Evolutionary conservation across 2,797 vertebrate genomes (phyloP), one percentile per base, ranked within the genome.

Genomic region (Borostomias antarcticus): DNA sequence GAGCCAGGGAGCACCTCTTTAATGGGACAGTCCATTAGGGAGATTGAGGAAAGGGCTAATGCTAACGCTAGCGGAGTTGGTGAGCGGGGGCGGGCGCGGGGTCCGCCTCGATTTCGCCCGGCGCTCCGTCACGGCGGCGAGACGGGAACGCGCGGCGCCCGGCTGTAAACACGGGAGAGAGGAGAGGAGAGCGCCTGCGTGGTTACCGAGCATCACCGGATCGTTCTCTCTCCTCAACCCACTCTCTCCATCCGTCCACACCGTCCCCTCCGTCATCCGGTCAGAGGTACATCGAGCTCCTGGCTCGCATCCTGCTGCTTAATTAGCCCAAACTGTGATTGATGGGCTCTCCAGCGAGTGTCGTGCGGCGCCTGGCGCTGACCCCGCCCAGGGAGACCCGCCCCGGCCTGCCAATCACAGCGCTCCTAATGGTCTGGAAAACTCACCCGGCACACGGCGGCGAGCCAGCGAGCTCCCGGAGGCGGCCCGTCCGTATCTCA

Each of bases 321-420:
- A 87, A 90, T 89, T 81, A 83, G 79, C 67, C 77, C 66, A 83
- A 83, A 86, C 77, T 70, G 82, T 87, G 85, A 89, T 81, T 84
- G 85, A 88, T 88, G 75, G 77, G 74, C 63, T 85, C 79, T 72
- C 66, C 4, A 51, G 73, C 74, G 81, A 86, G 74, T 82, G 62
- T 69, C 52, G 43, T 57, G 82, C 48, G 61, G 74, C 75, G 54
- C 35, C n/a, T 0, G 45, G 48, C 10, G 62, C 69, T 69, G 82
- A 82, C 78, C 80, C n/a, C 40, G 28, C 75, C 50, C 15, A 25
- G 56, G 68, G 58, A 82, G 77, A 73, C 73, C 61, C 66, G 61
- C 67, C 64, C 47, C n/a, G 35, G 68, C 29, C 83, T 79, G 88
- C 70, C 85, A 84, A 78, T 87, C 84, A 83, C 60, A 43, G 37